These are phyloP conservation scores for Xylocampa areola DNA, from an alignment of 2,888 invertebrate species.

Conservation along the genomic window DNA sequence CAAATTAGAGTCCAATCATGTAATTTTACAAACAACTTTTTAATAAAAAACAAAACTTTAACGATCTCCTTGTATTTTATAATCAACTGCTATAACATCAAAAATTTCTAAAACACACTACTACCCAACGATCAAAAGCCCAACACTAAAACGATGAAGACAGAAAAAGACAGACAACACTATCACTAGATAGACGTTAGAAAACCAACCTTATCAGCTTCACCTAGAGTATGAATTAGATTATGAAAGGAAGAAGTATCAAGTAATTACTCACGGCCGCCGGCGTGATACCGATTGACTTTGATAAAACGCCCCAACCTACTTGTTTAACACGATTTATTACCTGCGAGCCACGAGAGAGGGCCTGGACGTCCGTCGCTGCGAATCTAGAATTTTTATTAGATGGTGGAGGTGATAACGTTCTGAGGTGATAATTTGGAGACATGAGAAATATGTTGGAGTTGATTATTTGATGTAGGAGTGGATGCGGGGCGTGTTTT, in stretches of 20 bases:
- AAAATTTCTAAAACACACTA: slow-evolving; percentile 51
- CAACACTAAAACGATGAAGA: slow-evolving; percentile 60
- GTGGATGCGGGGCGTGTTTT: background rate
- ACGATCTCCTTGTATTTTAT: slow-evolving; percentile 15
- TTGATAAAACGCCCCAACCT: slow-evolving; percentile 89
- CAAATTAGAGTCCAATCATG: slow-evolving; percentile 26
- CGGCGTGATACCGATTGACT: slow-evolving; percentile 88
- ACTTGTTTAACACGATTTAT: slow-evolving; percentile 89
- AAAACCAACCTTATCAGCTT: slow-evolving; percentile 29
- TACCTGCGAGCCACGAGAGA: slow-evolving; percentile 84
- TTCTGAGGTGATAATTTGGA: slow-evolving; percentile 27
- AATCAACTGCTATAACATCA: slow-evolving; percentile 31
- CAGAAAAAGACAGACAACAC: slow-evolving; percentile 58
- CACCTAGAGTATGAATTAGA: slow-evolving; percentile 44
- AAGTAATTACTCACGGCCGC: slow-evolving; percentile 84
- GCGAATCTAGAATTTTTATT: slow-evolving; percentile 59
- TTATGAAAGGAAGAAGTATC: slow-evolving; percentile 53
- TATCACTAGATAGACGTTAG: slow-evolving; percentile 28
- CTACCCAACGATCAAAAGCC: slow-evolving; percentile 51
- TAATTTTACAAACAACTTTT: slow-evolving; percentile 9
- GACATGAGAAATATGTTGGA: slow-evolving; percentile 16
- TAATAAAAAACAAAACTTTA: slow-evolving; percentile 25
- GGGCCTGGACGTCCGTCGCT: slow-evolving; percentile 71
- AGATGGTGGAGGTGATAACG: slow-evolving; percentile 56
- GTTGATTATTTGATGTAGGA: slow-evolving; percentile 9